Evolutionary conservation across 2,113 vertebrate genomes (phyloP).

Genomic region (Neodon shergylaensis): DNA sequence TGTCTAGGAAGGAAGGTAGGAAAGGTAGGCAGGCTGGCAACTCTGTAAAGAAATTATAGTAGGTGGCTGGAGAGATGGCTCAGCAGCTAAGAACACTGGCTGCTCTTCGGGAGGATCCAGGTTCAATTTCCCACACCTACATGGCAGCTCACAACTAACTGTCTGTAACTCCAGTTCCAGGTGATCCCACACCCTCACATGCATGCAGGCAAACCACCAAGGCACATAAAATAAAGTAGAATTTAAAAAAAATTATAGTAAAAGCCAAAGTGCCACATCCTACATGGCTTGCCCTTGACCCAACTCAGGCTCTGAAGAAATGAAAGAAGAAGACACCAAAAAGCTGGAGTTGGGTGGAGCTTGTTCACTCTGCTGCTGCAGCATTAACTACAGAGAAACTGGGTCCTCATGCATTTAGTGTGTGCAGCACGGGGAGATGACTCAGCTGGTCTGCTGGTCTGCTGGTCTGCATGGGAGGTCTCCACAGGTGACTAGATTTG

Average conservation of each 20-base stretch:
- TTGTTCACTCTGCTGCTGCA: not conserved
- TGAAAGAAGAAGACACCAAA: not conserved
- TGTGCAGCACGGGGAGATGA: not conserved
- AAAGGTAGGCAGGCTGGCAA: not conserved
- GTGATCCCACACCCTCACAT: no score
- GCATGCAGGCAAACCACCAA: no score
- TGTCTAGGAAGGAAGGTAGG: not conserved
- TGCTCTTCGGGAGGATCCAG: no score
- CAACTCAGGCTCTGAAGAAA: not conserved
- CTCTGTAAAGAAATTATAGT: not conserved
- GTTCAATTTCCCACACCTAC: no score
- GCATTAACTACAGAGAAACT: not conserved
- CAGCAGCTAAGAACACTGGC: no score
- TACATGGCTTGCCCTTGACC: not conserved
- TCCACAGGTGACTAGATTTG: not conserved
- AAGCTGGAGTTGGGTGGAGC: not conserved
- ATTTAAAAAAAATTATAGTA: not conserved
- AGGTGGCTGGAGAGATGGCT: no score
- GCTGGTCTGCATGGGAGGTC: not conserved
- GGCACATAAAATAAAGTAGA: no score
- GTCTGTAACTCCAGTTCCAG: no score
- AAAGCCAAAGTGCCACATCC: not conserved
- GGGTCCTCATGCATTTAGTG: not conserved
- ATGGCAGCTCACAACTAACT: no score
- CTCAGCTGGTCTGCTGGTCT: not conserved